Evolutionary conservation across 1,140 invertebrate genomes (phyloP).

Genomic region (Calephelis virginiensis): DNA sequence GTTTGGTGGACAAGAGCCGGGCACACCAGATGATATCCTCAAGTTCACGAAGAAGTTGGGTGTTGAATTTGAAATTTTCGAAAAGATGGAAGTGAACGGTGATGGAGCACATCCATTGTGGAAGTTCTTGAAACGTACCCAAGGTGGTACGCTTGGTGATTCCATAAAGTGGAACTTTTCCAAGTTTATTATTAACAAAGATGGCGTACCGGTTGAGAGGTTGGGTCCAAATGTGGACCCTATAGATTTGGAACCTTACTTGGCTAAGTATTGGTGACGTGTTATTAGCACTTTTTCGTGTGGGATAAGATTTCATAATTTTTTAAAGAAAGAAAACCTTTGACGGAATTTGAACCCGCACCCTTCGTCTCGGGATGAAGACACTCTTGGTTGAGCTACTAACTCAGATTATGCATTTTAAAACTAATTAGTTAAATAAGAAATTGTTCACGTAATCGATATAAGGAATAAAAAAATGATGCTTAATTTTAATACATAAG

Average conservation of each 20-base stretch:
- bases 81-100: constrained; percentile 93
- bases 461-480: too few relatives aligned
- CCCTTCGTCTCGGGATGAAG: too few relatives aligned
- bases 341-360: too few relatives aligned
- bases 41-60: constrained; percentile 85
- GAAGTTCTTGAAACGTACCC: constrained; percentile 82
- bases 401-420: too few relatives aligned
- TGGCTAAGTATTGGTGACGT: constrained; percentile 56
- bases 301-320: neutral
- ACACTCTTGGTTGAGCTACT: too few relatives aligned
- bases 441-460: too few relatives aligned
- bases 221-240: constrained; percentile 89
- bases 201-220: constrained; percentile 91
- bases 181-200: constrained; percentile 94
- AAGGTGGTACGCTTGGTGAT: constrained; percentile 85
- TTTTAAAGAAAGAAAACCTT: neutral
- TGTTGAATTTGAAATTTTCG: constrained; percentile 89
- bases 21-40: constrained; percentile 84
- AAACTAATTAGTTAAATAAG: too few relatives aligned
- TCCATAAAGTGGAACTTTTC: constrained; percentile 98
- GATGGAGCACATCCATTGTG: constrained; percentile 91
- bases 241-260: constrained; percentile 48
- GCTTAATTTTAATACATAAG: too few relatives aligned
- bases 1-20: constrained; percentile 91
- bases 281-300: neutral